Evolutionary conservation across 2,113 vertebrate genomes (phyloP).

Genomic region (Casuarius casuarius): DNA sequence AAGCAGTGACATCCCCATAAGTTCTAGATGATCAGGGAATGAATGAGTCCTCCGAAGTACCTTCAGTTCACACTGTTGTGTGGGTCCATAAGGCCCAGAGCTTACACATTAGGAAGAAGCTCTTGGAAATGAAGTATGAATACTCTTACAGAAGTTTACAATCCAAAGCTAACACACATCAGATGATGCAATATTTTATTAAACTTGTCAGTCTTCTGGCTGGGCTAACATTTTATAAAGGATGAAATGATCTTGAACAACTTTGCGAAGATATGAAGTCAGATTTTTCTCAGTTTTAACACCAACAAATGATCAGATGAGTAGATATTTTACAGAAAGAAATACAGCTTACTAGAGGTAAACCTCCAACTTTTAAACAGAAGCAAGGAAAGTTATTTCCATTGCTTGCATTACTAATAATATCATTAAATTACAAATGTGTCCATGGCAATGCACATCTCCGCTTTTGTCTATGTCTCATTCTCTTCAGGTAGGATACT

Average conservation of each 20-base stretch:
- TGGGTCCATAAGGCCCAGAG: not conserved
- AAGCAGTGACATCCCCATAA: not conserved
- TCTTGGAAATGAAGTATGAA: not conserved
- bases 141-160: not conserved
- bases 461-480: not conserved
- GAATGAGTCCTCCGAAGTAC: not conserved
- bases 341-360: not conserved
- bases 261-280: not conserved
- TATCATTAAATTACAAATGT: not conserved
- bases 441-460: not conserved
- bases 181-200: not conserved
- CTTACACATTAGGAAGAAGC: not conserved
- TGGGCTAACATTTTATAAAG: not conserved
- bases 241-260: not conserved
- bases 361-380: not conserved
- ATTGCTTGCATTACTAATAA: not conserved
- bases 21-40: not conserved
- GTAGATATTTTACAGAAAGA: not conserved
- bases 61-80: not conserved
- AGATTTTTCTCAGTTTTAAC: not conserved
- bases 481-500: not conserved
- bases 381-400: not conserved
- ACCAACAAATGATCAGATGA: not conserved
- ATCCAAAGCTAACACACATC: not conserved
- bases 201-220: not conserved